Evolutionary conservation across 2,797 vertebrate genomes (phyloP), one percentile per base, ranked within the genome.

Genomic region (Rhinophrynus dorsalis): DNA sequence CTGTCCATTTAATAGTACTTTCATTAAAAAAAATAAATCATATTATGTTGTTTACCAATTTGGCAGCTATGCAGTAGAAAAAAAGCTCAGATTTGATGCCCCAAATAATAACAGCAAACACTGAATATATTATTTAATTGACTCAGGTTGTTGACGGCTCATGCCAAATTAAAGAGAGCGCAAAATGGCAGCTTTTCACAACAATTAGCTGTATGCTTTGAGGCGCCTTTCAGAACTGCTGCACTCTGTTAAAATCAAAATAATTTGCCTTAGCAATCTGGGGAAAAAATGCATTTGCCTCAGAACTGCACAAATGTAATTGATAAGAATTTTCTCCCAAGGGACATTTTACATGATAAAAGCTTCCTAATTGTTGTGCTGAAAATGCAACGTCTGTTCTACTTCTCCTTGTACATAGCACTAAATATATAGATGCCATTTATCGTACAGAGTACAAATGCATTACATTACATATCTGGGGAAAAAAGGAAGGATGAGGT

Each of bases 111-210:
- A 52, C 37, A 32, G 38, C 29, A 26, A 54, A 12, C 17, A 50
- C 5, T 30, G n/a, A 17, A 15, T 24, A 13, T 30, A 32, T 54
- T 50, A 21, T 13, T 2, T 50, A 47, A 15, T 5, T 7, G 47
- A 50, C 23, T 20, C 15, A n/a, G n/a, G 12, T 17, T 54, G 51
- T 33, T 50, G 13, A 50, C 26, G n/a, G 5, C n/a, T 20, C 20
- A 1, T 32, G 66, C 55, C 45, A 60, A 52, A 68, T 48, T 18
- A 38, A 38, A 57, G 42, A 48, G 20, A 59, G 26, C 44, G 30
- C 45, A 68, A 59, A 59, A 51, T 42, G 44, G 44, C 47, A 68
- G 67, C 33, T 60, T 51, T 60, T 60, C 56, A 42, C 17, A 60
- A 60, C 55, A 60, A 60, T 59, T 52, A 60, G 47, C 32, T 32